These are phyloP conservation scores for Anadara kagoshimensis DNA, from an alignment of 1,140 invertebrate species.

Conservation along the genomic window DNA sequence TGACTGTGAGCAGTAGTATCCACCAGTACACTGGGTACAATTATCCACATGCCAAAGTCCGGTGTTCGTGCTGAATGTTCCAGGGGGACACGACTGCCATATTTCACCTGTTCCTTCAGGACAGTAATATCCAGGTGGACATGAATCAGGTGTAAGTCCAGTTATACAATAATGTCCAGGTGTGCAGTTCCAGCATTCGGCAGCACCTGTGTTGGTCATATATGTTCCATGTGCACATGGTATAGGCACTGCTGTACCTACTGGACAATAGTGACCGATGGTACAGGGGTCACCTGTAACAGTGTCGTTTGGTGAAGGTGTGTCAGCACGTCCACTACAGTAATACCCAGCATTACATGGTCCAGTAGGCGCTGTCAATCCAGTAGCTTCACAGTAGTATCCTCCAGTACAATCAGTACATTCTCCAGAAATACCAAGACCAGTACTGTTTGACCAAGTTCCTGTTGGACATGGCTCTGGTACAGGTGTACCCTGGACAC, in stretches of 20 bases:
- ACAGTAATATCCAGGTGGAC: slow-evolving; percentile 67
- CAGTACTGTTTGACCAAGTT: slow-evolving; percentile 66
- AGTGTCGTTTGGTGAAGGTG: slow-evolving; percentile 57
- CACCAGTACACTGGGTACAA: slow-evolving; percentile 67
- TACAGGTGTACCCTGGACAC: slow-evolving; percentile 53
- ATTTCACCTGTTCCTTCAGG: slow-evolving; percentile 63
- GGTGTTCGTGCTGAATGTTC: slow-evolving; percentile 61
- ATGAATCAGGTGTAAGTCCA: slow-evolving; percentile 58
- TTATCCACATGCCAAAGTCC: slow-evolving; percentile 56
- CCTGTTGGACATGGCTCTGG: slow-evolving; percentile 65
- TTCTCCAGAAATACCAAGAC: slow-evolving; percentile 51
- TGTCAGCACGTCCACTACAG: slow-evolving; percentile 50
- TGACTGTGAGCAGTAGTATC: slow-evolving; percentile 59
- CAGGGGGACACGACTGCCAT: slow-evolving; percentile 65
- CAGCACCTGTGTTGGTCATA: slow-evolving; percentile 62
- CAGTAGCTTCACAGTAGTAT: slow-evolving; percentile 65
- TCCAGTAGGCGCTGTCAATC: slow-evolving; percentile 61
- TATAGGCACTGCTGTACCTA: slow-evolving; percentile 57
- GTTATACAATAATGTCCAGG: slow-evolving; percentile 64
- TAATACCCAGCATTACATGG: slow-evolving; percentile 63
- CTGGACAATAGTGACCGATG: slow-evolving; percentile 65
- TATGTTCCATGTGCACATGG: slow-evolving; percentile 66
- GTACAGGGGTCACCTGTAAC: slow-evolving; percentile 60
- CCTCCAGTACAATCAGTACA: slow-evolving; percentile 64
- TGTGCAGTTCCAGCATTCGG: slow-evolving; percentile 64